These are phyloP conservation scores for Premnoplex brunnescens DNA, from an alignment of 2,797 vertebrate species.

Conservation along the genomic window DNA sequence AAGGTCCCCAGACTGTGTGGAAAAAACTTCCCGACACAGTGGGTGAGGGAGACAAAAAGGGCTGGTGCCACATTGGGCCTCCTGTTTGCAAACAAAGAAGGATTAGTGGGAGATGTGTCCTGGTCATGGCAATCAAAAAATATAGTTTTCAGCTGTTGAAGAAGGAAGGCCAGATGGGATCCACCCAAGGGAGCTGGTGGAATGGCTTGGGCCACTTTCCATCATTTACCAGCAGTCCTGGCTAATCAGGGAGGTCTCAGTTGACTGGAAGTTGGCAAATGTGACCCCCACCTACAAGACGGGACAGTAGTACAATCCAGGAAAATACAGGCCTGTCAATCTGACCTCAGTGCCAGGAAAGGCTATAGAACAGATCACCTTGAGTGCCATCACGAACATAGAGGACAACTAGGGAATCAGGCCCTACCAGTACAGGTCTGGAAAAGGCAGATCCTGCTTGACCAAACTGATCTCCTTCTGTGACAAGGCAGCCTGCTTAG, in stretches of 20 bases:
- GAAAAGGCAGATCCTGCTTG: neutral
- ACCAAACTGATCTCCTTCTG: neutral
- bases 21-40: neutral
- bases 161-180: neutral
- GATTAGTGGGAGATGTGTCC: neutral
- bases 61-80: neutral
- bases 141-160: neutral
- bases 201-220: neutral
- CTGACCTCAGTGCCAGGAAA: neutral
- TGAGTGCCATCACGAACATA: neutral
- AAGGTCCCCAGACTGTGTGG: neutral
- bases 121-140: neutral
- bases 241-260: neutral
- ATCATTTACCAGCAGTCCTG: neutral
- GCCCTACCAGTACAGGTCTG: neutral
- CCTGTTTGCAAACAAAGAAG: neutral
- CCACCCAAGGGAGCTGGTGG: neutral
- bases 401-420: neutral
- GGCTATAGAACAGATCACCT: neutral
- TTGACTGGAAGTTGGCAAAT: neutral
- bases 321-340: neutral
- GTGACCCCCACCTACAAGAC: neutral
- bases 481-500: neutral
- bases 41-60: neutral
- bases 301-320: neutral